Base-by-base conservation (phyloP, 2,888 invertebrate species). In the Epinotia demarniana region DNA sequence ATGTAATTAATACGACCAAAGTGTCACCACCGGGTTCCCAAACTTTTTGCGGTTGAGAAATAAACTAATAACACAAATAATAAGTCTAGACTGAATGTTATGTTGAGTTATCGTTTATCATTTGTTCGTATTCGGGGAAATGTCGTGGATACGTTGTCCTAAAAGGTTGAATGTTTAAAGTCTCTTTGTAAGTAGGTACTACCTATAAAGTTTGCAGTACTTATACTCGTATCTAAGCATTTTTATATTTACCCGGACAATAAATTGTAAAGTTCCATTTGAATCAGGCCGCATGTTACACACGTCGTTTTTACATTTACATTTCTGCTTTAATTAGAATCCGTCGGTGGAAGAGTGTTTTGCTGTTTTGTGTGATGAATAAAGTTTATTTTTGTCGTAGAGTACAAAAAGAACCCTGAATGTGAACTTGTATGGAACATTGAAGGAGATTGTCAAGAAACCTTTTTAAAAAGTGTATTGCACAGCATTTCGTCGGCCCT, bases 401-500 rank as follows among this genome's bases (percentile, higher is more conserved):
- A 43, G 33, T 13, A 53, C 61, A 67, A 53, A 27, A 66, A 66
- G 60, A 27, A 71, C 71, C 60, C 66, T 67, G 27, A 58, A 66
- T 61, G 13, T 71, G 75, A 66, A 70, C 75, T 70, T 70, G 57
- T 49, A 63, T n/a, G 23, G 43, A 33, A 33, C 53, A 19, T 53
- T 43, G 23, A n/a, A 43, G 62, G 18, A 27, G 23, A 27, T 5
- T 46, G 73, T 63, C 63, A 74, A 69, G 61, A 55, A 68, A 66
- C 66, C 66, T 72, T 58, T 62, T 58, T 70, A 64, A 74, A 64
- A 49, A 58, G 69, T 61, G 43, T 57, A 39, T 70, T 73, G 67
- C 73, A 61, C 73, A 61, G 27, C 12, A 43, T 27, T 46, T 43
- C 55, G 18, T 8, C n/a, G n/a, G 12, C 19, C 49, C n/a, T 63